phyloP scores from a whole-genome alignment of 1,140 invertebrate species.

The Cyclina sinensis region DNA sequence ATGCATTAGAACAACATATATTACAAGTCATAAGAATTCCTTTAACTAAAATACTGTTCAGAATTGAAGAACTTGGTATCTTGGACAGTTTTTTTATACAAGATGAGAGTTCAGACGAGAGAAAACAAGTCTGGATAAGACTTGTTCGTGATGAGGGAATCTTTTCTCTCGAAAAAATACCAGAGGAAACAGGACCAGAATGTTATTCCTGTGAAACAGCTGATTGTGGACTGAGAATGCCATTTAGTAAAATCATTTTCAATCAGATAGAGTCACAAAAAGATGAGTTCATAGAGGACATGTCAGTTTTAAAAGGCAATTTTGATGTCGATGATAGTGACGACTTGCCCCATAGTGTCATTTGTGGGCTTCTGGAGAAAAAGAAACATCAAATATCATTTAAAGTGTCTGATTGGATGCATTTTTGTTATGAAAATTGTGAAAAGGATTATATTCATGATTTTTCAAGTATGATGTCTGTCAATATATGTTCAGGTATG shows the following conservation, averaged over 20 bases:
- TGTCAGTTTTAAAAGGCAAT: background rate
- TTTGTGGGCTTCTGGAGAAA: conserved; percentile 5
- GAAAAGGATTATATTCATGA: conserved; percentile 49
- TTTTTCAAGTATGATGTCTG: conserved; percentile 31
- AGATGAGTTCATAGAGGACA: conserved; percentile 6
- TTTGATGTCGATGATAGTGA: conserved; percentile 4
- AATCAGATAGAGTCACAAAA: conserved; percentile 33
- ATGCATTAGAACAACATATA: conserved; percentile 50
- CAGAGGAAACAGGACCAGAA: conserved; percentile 41
- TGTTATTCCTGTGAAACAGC: conserved; percentile 36
- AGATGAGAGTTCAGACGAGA: background rate
- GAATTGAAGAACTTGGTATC: conserved; percentile 15
- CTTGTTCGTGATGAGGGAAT: background rate
- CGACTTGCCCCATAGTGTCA: background rate
- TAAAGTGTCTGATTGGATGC: conserved; percentile 10
- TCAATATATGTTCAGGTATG: background rate
- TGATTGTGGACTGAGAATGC: conserved; percentile 28
- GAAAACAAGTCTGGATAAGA: background rate
- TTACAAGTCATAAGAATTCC: conserved; percentile 16
- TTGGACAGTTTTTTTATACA: conserved; percentile 37
- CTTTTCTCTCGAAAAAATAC: conserved; percentile 26
- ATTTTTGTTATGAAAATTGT: background rate
- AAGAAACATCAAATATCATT: background rate
- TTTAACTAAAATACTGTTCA: conserved; percentile 45
- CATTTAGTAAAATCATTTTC: conserved; percentile 35